Conservation (phyloP, 2,888 invertebrate genomes). For the Sminthurides aquaticus region DNA sequence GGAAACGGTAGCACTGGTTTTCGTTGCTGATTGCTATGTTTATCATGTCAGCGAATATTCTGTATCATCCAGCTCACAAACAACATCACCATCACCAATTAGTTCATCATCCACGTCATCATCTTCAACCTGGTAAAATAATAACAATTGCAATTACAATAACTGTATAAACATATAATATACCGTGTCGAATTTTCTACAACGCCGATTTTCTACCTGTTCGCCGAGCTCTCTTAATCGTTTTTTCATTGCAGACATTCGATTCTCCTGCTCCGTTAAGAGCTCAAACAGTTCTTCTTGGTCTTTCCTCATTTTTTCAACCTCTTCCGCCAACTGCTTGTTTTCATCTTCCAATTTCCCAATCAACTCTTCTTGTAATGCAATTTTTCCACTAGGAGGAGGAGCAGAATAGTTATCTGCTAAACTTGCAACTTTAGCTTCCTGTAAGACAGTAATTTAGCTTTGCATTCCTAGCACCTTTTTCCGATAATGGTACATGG, state of each 20-base stretch:
- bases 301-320: constrained; percentile 68
- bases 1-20: too few species aligned
- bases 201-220: too few species aligned
- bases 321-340: constrained; percentile 48
- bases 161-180: too few species aligned
- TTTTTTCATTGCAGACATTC: constrained; percentile 37
- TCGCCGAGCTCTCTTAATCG: constrained; percentile 54
- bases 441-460: neutral
- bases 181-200: too few species aligned
- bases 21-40: too few species aligned
- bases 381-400: constrained; percentile 24
- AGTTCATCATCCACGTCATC: neutral
- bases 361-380: constrained; percentile 41
- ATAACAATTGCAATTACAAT: too few species aligned
- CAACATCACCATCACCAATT: neutral
- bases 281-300: constrained; percentile 88
- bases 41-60: neutral
- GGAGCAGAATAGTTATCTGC: constrained; percentile 4
- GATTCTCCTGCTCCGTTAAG: constrained; percentile 73
- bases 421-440: constrained; percentile 6
- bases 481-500: neutral
- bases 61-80: neutral
- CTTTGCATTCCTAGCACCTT: too few species aligned
- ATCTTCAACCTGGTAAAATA: neutral
- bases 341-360: constrained; percentile 44